A percentile compares a stretch with the other conserved stretches of the same genome.
Evolutionary conservation across 2,113 vertebrate species (phyloP).

Genomic region (Ceyx cyanopectus): DNA sequence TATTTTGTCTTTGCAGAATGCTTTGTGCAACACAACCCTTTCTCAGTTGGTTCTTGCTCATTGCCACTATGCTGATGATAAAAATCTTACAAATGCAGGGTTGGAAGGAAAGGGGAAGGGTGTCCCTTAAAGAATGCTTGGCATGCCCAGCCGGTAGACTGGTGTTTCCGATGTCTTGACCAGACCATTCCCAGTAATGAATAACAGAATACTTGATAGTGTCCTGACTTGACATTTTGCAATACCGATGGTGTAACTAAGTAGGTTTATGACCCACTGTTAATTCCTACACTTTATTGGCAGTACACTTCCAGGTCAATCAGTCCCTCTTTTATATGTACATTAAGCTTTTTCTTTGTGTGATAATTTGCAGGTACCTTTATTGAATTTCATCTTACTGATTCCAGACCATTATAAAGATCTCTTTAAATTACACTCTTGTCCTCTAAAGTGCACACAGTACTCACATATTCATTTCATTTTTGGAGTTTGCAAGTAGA

Average conservation of each 20-base stretch:
- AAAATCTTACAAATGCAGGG: not conserved
- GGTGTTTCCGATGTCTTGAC: not conserved
- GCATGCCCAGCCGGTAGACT: not conserved
- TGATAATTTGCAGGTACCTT: not conserved
- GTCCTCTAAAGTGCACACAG: not conserved
- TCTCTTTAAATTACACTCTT: conserved; percentile 13
- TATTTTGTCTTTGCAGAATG: not conserved
- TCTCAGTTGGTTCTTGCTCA: not conserved
- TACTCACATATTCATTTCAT: not conserved
- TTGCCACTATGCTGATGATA: not conserved
- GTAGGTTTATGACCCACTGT: not conserved
- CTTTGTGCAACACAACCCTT: not conserved
- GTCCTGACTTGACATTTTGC: not conserved
- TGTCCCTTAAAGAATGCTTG: not conserved
- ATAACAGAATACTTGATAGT: not conserved
- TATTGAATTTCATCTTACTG: conserved; percentile 25
- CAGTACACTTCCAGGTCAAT: not conserved
- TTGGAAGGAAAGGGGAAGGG: not conserved
- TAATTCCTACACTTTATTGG: not conserved
- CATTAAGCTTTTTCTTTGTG: not conserved
- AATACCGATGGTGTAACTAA: not conserved
- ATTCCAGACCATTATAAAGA: conserved; percentile 37
- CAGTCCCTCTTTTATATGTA: not conserved
- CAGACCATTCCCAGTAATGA: not conserved
- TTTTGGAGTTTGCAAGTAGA: conserved; percentile 15